Evolutionary conservation across 2,888 invertebrate genomes (phyloP).

Genomic region (Protonemura montana): DNA sequence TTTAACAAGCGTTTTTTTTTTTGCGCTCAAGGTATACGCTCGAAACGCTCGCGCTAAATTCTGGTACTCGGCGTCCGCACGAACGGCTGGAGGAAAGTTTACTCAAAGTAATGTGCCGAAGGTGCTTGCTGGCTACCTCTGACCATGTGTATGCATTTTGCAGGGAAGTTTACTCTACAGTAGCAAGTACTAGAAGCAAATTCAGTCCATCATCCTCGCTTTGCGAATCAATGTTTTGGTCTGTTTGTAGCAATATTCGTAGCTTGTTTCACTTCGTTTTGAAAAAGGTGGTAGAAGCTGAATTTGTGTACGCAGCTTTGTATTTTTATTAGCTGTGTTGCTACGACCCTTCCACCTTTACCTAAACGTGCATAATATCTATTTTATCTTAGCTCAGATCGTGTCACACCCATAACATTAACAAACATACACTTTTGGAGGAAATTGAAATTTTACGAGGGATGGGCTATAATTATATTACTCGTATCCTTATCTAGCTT

Average conservation of each 20-base stretch:
- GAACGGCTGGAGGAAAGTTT: background rate
- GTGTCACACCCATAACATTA: background rate
- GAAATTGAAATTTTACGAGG: background rate
- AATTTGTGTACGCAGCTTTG: background rate
- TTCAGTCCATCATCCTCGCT: background rate
- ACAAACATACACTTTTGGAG: background rate
- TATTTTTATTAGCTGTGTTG: background rate
- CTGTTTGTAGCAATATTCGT: background rate
- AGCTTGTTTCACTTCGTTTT: background rate
- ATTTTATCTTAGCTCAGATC: background rate
- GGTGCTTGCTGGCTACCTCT: background rate
- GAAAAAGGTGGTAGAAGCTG: too few relatives aligned
- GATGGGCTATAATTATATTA: constrained; percentile 7
- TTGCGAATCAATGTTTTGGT: background rate
- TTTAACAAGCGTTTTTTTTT: too few relatives aligned
- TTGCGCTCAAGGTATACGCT: background rate
- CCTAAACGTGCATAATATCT: background rate
- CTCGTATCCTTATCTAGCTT: background rate
- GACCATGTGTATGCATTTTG: too few relatives aligned
- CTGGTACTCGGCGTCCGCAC: background rate
- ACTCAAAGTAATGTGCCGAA: background rate
- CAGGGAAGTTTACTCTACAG: too few relatives aligned
- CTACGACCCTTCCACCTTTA: background rate
- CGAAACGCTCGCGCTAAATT: background rate
- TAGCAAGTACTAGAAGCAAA: too few relatives aligned